A percentile compares a stretch with the other conserved stretches of the same genome.
phyloP scores from a whole-genome alignment of 2,888 invertebrate genomes.

The Orchesellides sinensis region DNA sequence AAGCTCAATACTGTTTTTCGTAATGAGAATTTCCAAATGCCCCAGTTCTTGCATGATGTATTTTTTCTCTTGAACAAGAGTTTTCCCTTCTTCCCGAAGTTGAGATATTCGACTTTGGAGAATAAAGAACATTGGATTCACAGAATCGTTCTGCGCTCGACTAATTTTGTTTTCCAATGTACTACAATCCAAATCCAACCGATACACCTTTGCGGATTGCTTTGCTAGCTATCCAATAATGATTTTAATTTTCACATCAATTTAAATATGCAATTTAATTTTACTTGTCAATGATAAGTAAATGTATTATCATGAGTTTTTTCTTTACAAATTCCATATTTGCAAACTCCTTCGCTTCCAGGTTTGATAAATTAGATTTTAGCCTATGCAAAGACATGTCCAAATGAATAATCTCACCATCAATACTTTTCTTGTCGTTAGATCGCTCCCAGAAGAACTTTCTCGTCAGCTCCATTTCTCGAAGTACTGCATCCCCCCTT shows the following conservation, averaged over 20 bases:
- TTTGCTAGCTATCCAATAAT: slow-evolving; percentile 46
- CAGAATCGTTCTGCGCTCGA: slow-evolving; percentile 32
- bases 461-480: slow-evolving; percentile 40
- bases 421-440: slow-evolving; percentile 41
- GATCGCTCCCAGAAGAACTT: slow-evolving; percentile 59
- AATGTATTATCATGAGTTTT: neutral
- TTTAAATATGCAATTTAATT: neutral
- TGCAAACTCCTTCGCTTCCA: slow-evolving; percentile 35
- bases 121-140: slow-evolving; percentile 45
- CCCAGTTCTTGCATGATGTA: slow-evolving; percentile 44
- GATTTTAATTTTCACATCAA: neutral
- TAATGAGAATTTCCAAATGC: slow-evolving; percentile 25
- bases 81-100: neutral
- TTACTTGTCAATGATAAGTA: too few relatives aligned
- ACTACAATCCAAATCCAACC: slow-evolving; percentile 57
- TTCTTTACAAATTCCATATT: slow-evolving; percentile 58
- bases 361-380: slow-evolving; percentile 8
- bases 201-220: slow-evolving; percentile 58
- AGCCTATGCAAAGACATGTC: slow-evolving; percentile 49
- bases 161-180: slow-evolving; percentile 60
- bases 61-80: slow-evolving; percentile 40
- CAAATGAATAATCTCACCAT: slow-evolving; percentile 18
- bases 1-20: slow-evolving; percentile 39
- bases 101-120: slow-evolving; percentile 37
- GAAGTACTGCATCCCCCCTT: neutral